Base-by-base conservation (phyloP, 2,113 vertebrate species). In the Oncorhynchus masou region DNA sequence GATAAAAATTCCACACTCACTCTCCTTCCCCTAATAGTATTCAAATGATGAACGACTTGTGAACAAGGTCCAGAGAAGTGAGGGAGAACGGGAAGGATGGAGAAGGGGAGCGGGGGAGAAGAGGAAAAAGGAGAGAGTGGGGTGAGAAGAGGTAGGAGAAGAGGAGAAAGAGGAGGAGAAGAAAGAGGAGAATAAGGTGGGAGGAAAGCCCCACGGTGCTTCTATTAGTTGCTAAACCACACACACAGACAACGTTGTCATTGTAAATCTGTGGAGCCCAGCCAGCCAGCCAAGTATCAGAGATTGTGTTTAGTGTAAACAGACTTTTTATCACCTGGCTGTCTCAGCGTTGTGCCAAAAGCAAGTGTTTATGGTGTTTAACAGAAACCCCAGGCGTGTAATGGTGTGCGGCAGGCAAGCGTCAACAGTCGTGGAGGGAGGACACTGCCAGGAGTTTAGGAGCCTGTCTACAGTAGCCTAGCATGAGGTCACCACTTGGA, bases 1-100 rank as follows among this genome's bases (percentile, higher is more conserved):
- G 81, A 89, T 90, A 83, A 87, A 88, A 87, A 90, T 91, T 90
- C 87, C 80, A 82, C 73, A 69, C 69, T 39, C 39, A 9, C 39
- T 39, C 39, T 39, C 39, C 71, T 88, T 81, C 54, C 79, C 86
- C 82, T 87, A 88, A 82, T 60, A 67, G 64, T 80, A 70, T 16
- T 70, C 8, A 0, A 67, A 68, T 76, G 74, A 82, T 39, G 70
- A 79, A 81, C 45, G 34, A 62, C 70, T 70, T 67, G 13, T 67
- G 24, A 13, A 67, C 65, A 67, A 39, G 0, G 65, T n/a, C 12
- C 57, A 45, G 49, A 39, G 65, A 9, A 22, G 34, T 11, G 16
- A 49, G 19, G 39, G 68, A 70, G 68, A 22, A 66, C 12, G 9
- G 64, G 22, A 5, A 27, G 25, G 34, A 39, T 39, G 5, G 34